Base-by-base conservation (phyloP, 2,113 vertebrate genomes). In the Empidonax alnorum region DNA sequence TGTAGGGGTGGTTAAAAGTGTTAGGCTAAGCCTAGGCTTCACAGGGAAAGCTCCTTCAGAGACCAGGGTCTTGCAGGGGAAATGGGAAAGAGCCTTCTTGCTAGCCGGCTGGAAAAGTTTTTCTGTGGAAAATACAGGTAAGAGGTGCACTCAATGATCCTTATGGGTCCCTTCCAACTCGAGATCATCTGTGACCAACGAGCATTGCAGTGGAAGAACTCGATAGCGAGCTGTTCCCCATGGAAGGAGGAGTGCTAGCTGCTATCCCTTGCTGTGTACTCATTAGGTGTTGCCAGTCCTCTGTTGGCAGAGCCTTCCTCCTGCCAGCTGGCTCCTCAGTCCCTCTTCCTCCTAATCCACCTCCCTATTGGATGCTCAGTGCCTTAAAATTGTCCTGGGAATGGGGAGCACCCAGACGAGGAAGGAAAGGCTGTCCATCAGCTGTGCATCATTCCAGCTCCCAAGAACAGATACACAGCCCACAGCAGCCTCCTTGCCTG, bases 291-390 rank as follows among this genome's bases (percentile, higher is more conserved):
- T 92, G n/a, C 50, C 69, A 73, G 52, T 41, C 22, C 49, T 52
- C 50, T 0, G 0, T 3, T 66, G n/a, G 41, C 63, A 72, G 44
- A 90, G 35, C 24, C n/a, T 33, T 77, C 16, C 42, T 78, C 55
- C 67, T 44, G 47, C 46, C 35, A 23, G 6, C 14, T 10, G 2
- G 12, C 33, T 89, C 23, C 66, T 59, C 25, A 21, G 18, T 35
- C 22, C 10, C 25, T 87, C 47, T 44, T 84, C 39, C 14, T 11
- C 14, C 16, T 39, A n/a, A 52, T 9, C 46, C 31, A 67, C 31
- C 10, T 84, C 39, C 39, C 39, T 2, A 2, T 0, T 46, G 46
- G 35, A 46, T 76, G 73, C 25, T 33, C 37, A 53, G 55, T 66
- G 59, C 46, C 59, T 75, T 52, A 37, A 83, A 69, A 67, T 24